phyloP scores from a whole-genome alignment of 2,113 vertebrate species.

The Notothenia rossii region DNA sequence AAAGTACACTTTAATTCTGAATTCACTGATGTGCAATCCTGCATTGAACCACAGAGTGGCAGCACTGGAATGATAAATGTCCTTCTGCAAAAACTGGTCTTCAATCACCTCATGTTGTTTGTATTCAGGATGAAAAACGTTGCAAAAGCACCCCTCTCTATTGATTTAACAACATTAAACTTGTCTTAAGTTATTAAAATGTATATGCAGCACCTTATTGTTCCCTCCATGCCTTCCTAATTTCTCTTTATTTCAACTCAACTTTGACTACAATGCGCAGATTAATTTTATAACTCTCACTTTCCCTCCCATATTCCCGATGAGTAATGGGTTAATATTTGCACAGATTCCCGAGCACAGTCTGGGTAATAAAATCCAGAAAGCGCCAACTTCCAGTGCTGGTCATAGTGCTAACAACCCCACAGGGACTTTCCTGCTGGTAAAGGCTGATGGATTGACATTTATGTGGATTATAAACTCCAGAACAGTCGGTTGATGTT shows the following conservation, averaged over 20 bases:
- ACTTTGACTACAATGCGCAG: conserved; percentile 1
- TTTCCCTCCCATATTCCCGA: neutral
- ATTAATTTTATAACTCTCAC: conserved; percentile 20
- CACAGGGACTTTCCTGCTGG: conserved; percentile 26
- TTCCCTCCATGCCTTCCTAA: neutral
- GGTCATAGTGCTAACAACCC: conserved; percentile 41
- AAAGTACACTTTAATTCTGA: neutral
- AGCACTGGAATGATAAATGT: conserved; percentile 56
- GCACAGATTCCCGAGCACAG: conserved; percentile 23
- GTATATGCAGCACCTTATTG: neutral
- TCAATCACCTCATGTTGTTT: neutral
- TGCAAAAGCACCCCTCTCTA: neutral
- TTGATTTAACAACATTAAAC: conserved; percentile 10
- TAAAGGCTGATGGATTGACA: conserved; percentile 57
- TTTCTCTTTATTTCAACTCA: neutral
- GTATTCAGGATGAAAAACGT: conserved; percentile 1
- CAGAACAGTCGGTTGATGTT: conserved; percentile 13
- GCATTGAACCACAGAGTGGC: conserved; percentile 58
- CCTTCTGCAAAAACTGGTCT: neutral
- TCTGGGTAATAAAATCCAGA: conserved; percentile 59
- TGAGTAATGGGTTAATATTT: conserved; percentile 65
- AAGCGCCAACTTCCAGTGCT: conserved; percentile 25
- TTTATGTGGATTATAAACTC: conserved; percentile 46
- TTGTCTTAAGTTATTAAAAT: neutral
- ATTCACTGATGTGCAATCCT: conserved; percentile 38